These are phyloP conservation scores for Drosophila sproati DNA, from an alignment of 1,140 invertebrate genomes.

Conservation along the genomic window DNA sequence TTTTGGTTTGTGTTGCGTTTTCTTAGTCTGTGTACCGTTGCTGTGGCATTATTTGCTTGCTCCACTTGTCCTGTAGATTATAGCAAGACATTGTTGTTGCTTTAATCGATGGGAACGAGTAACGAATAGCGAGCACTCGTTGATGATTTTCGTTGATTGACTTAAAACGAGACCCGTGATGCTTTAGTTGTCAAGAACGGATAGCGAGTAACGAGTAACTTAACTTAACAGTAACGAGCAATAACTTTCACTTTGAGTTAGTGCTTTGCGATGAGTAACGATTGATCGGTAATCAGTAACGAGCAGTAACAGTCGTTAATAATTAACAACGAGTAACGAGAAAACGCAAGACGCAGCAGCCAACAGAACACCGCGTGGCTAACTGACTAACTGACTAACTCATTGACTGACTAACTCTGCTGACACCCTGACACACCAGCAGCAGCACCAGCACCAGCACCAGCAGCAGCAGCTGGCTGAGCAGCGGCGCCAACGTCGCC, in stretches of 20 bases:
- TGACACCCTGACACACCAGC: conserved; percentile 31
- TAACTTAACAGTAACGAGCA: background rate
- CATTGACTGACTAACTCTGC: conserved; percentile 9
- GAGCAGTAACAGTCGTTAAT: background rate
- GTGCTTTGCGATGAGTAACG: too few relatives aligned
- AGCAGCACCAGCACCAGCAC: conserved; percentile 5
- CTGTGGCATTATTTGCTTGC: conserved; percentile 52
- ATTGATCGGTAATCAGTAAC: conserved; percentile 3
- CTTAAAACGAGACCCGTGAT: background rate
- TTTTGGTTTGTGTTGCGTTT: conserved; percentile 42
- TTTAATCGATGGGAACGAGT: background rate
- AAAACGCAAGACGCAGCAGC: conserved; percentile 9
- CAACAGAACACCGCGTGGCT: conserved; percentile 6
- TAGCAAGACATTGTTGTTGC: background rate
- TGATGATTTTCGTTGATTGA: background rate
- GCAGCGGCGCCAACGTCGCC: conserved; percentile 28
- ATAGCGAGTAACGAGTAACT: too few relatives aligned
- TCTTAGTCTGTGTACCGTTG: conserved; percentile 32
- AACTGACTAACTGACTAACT: conserved; percentile 36
- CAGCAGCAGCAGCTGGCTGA: background rate
- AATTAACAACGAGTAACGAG: background rate
- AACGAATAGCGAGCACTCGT: background rate
- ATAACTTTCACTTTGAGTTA: too few relatives aligned
- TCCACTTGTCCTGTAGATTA: conserved; percentile 41
- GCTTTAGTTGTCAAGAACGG: too few relatives aligned